Base-by-base conservation (phyloP, 2,113 vertebrate genomes). In the Maccullochella peelii region DNA sequence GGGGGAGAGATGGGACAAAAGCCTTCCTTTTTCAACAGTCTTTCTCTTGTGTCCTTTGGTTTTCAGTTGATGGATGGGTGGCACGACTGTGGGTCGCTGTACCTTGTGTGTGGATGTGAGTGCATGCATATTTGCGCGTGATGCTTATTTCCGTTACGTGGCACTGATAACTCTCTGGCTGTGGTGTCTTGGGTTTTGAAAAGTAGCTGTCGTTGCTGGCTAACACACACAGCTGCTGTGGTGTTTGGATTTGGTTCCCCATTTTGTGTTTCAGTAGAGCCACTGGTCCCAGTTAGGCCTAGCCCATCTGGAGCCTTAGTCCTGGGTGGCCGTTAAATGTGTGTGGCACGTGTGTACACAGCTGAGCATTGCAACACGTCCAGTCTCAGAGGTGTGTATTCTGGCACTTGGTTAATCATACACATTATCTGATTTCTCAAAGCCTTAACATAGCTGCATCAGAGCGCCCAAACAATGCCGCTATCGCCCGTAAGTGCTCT, bases 281-380 rank as follows among this genome's bases (percentile, higher is more conserved):
- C 86, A 89, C 81, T 27, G 77, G 83, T 86, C 79, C 80, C 71
- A 83, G 78, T 87, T 80, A 70, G 92, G 83, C 80, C 79, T 3
- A 74, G 82, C 58, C 91, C 91, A 93, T 93, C 91, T 93, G 90
- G 88, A 93, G 81, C 58, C 72, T 36, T 6, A 66, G 86, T 87
- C 86, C 77, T 93, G 91, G 91, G 92, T 93, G 91, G 91, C 87
- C 80, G 15, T 68, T 73, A 11, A 72, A 52, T 72, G 27, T 79
- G 61, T 84, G 72, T 77, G 27, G 67, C 10, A 23, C 7, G 58
- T 87, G 86, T 90, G 89, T 87, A 52, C 90, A 89, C 89, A 91
- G 92, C 91, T 93, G 91, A 93, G 75, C 38, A 30, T 25, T 82
- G 88, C 88, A 82, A 80, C 78, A 58, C 36, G 25, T 89, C 77